Evolutionary conservation across 1,140 invertebrate genomes (phyloP).

Genomic region (Anastrepha obliqua): DNA sequence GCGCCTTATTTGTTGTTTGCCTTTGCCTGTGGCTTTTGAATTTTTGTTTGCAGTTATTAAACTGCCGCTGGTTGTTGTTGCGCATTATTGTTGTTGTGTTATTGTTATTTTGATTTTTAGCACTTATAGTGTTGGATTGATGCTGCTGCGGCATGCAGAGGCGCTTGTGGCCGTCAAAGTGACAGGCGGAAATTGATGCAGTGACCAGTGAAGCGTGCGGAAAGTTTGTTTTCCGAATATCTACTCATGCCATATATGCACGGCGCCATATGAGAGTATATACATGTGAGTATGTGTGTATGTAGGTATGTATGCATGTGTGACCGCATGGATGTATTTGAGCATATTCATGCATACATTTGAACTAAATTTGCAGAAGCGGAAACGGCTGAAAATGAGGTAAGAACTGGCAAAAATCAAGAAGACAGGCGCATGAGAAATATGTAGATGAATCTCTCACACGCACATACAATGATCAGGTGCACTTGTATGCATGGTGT

Average conservation of each 20-base stretch:
- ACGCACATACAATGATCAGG: background rate
- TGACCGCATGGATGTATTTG: background rate
- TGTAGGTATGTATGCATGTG: background rate
- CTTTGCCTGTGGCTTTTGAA: constrained; percentile 17
- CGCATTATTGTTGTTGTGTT: background rate
- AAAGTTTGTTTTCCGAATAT: constrained; percentile 25
- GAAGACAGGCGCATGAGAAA: background rate
- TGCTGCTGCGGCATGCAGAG: background rate
- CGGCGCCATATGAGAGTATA: too few species aligned
- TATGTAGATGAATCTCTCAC: background rate
- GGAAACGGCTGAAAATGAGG: constrained; percentile 37
- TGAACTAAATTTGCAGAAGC: constrained; percentile 23
- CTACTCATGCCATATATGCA: background rate
- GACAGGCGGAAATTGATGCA: constrained; percentile 51
- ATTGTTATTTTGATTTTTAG: constrained; percentile 41
- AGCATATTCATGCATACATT: background rate
- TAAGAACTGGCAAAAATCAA: constrained; percentile 12
- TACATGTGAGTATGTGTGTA: background rate
- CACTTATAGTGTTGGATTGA: constrained; percentile 13
- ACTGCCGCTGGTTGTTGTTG: background rate
- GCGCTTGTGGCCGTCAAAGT: constrained; percentile 35
- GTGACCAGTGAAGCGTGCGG: constrained; percentile 45
- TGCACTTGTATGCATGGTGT: background rate
- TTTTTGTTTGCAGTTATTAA: constrained; percentile 24
- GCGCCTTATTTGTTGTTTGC: constrained; percentile 36